These are phyloP conservation scores for Tachuris rubrigastra DNA, from an alignment of 2,113 vertebrate species.

Conservation along the genomic window DNA sequence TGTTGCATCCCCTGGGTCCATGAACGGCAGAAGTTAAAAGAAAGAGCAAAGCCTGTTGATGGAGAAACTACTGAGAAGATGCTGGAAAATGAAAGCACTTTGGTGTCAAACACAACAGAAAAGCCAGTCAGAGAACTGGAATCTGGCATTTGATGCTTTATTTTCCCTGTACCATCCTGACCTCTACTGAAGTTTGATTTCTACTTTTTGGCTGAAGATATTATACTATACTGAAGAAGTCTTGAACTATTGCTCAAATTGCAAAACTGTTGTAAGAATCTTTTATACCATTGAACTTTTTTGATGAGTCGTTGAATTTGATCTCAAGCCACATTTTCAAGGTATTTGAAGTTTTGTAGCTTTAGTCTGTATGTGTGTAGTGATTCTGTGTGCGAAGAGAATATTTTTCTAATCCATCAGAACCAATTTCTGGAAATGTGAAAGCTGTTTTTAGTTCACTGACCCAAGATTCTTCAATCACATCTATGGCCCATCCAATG, in stretches of 20 bases:
- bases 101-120: constrained; percentile 18
- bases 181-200: constrained; percentile 44
- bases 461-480: neutral
- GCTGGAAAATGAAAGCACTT: constrained; percentile 71
- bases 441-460: constrained; percentile 22
- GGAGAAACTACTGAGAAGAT: constrained; percentile 78
- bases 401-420: constrained; percentile 47
- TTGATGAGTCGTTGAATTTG: constrained; percentile 1
- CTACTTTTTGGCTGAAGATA: constrained; percentile 59
- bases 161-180: neutral
- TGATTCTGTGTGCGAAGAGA: constrained; percentile 22
- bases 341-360: constrained; percentile 20
- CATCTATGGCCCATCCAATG: neutral
- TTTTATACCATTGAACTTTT: constrained; percentile 50
- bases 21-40: constrained; percentile 67
- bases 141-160: constrained; percentile 78
- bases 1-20: constrained; percentile 94
- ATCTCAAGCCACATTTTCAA: constrained; percentile 31
- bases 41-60: constrained; percentile 29
- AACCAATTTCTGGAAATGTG: constrained; percentile 32
- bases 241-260: constrained; percentile 41
- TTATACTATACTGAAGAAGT: constrained; percentile 28
- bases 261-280: constrained; percentile 28
- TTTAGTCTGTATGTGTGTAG: neutral
- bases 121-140: constrained; percentile 73